Evolutionary conservation across 2,888 invertebrate species (phyloP).

Genomic region (Callyntrura sp.): DNA sequence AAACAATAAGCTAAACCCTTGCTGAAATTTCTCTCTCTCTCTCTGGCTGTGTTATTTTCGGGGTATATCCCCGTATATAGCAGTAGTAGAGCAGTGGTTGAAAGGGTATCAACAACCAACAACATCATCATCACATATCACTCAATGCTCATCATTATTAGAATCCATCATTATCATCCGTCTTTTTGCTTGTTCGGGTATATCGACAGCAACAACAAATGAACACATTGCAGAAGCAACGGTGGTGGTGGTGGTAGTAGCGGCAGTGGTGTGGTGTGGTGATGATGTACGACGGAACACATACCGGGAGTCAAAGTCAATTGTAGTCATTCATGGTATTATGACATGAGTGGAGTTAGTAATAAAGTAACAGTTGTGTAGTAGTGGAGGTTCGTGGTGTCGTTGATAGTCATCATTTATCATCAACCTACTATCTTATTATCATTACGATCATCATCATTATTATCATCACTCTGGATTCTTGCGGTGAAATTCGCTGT

Average conservation of each 20-base stretch:
- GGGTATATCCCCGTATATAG: conserved; percentile 31
- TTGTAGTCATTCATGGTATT: conserved; percentile 65
- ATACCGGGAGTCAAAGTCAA: conserved; percentile 66
- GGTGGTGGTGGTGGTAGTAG: conserved; percentile 59
- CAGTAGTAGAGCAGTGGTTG: not conserved
- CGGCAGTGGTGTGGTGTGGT: conserved; percentile 49
- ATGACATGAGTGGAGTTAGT: conserved; percentile 68
- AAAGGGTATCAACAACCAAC: conserved; percentile 61
- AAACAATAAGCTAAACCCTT: conserved; percentile 48
- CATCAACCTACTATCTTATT: conserved; percentile 8
- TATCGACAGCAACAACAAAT: conserved; percentile 46
- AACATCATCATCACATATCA: conserved; percentile 50
- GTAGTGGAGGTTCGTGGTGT: conserved; percentile 45
- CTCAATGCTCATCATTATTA: conserved; percentile 65
- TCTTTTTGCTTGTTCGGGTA: conserved; percentile 16
- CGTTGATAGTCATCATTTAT: conserved; percentile 49
- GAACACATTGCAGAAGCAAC: conserved; percentile 57
- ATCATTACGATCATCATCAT: conserved; percentile 30
- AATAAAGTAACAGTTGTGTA: conserved; percentile 67
- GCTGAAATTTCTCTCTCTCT: conserved; percentile 39
- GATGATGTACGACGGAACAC: conserved; percentile 41
- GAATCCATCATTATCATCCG: conserved; percentile 54
- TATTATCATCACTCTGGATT: not conserved
- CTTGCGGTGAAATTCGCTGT: conserved; percentile 44
- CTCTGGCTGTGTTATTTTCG: not conserved